Base-by-base conservation (phyloP, 1,140 invertebrate species). In the Formica selysi region DNA sequence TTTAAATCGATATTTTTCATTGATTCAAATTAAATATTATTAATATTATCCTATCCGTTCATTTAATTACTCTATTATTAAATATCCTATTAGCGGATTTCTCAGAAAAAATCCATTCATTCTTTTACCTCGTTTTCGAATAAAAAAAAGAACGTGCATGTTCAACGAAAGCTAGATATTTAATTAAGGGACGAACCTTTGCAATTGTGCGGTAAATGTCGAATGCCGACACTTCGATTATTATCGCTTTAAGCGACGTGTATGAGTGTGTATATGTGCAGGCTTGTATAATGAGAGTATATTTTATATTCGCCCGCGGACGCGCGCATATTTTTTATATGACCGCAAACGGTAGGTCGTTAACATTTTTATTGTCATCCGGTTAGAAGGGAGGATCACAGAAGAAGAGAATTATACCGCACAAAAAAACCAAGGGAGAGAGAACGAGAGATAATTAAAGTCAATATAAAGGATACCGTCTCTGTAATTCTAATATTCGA, bases 321-420 rank as follows among this genome's bases (percentile, higher is more conserved):
- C 57, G 74, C 84, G 86, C 61, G 85, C 65, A 85, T 90, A 90
- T 91, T 88, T 90, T 90, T 90, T 90, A 88, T 87, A 92, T 85
- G 59, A 90, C 83, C 87, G 68, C 79, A 74, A 65, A 71, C 41
- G 79, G 36, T 74, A 61, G 22, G 44, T 61, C 36, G 22, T 83
- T 81, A 73, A 81, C 26, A 16, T 73, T 83, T 48, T 73, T 83
- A 62, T 83, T 83, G 62, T 74, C 54, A 83, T 61, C 38, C 70
- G 48, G 16, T 32, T 16, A 13, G 41, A 13, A 22, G 8, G 61
- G 8, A 29, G 32, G 78, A 41, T 59, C 62, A 73, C 41, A 78
- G 36, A 41, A 51, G 3, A 29, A 64, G 3, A 29, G 19, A 16
- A 64, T 84, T 41, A 51, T 19, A 29, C 19, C 44, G 61, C 68